Evolutionary conservation across 64 coral and sea anemone genomes (phyloP).

Genomic region (Trachythela sp.): DNA sequence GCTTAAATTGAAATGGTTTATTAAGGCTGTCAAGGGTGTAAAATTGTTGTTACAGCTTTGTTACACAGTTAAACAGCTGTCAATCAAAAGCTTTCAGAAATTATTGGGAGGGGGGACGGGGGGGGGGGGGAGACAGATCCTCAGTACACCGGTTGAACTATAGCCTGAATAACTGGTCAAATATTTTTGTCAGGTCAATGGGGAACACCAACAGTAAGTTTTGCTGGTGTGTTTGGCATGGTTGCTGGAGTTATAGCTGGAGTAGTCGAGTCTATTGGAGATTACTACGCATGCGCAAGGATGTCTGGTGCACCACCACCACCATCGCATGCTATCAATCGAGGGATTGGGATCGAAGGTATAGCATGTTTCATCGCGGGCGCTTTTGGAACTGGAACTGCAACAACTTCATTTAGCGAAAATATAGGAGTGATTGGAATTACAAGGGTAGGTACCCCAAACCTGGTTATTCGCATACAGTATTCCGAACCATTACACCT

Average conservation of each 20-base stretch:
- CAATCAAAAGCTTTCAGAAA: too few relatives aligned
- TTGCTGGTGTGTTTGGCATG: constrained; percentile 54
- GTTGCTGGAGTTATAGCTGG: constrained; percentile 39
- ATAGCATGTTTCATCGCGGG: constrained; percentile 32
- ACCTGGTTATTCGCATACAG: neutral
- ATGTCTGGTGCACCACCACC: constrained; percentile 52
- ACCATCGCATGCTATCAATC: constrained; percentile 44
- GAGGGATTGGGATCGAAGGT: constrained; percentile 49
- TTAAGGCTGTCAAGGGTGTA: too few relatives aligned
- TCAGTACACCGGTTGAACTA: neutral
- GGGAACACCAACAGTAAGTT: constrained; percentile 53
- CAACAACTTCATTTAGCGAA: constrained; percentile 50
- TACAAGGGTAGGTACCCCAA: constrained; percentile 25
- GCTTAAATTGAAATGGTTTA: too few relatives aligned
- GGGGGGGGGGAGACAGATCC: too few relatives aligned
- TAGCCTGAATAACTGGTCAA: neutral
- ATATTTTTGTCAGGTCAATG: constrained; percentile 37
- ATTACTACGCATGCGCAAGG: constrained; percentile 57
- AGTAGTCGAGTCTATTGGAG: constrained; percentile 46
- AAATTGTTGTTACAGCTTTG: too few relatives aligned
- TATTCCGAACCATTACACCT: neutral
- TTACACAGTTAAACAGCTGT: too few relatives aligned
- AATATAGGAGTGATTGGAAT: constrained; percentile 51
- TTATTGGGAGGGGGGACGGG: too few relatives aligned
- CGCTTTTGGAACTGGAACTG: constrained; percentile 48